Base-by-base conservation (phyloP, 2,888 invertebrate species). In the Acleris cristana region DNA sequence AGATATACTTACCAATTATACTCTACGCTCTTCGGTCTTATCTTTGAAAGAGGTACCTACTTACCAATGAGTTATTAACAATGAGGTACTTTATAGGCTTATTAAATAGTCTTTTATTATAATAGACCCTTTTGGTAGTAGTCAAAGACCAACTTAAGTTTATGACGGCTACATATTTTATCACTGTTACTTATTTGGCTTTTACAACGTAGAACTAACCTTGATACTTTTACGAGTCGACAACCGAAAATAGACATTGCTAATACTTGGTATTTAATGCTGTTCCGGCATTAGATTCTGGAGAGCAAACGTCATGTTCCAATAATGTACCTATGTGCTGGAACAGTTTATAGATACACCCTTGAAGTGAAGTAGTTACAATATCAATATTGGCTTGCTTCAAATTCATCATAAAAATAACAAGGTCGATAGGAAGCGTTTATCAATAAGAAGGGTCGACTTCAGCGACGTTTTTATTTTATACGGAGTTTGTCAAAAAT, bases 171-270 rank as follows among this genome's bases (percentile, higher is more conserved):
- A 26, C 7, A 59, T 53, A 45, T 48, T 66, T 61, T 61, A 66
- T 62, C 8, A 45, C 54, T 44, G 14, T 56, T 26, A 60, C 66
- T 45, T 62, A 62, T 66, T 62, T 45, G 66, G 61, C 3, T 45
- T 62, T 45, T 57, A 66, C 45, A 61, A 51, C 53, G 18, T 23
- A 7, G 19, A 30, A 45, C 56, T 48, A 56, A 21, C 61, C 61
- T 66, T 66, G 56, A 21, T 57, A 57, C 30, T 62, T 66, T 66
- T 62, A 62, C 66, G 61, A 18, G 19, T 21, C 7, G 21, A 40
- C 40, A 19, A 21, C n/a, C 56, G 40, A 52, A 66, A 66, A 66
- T 66, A 66, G 65, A 55, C 45, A 56, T 66, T 53, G 56, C 52
- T 66, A 61, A 66, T 62, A 52, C 21, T 51, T 45, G 44, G 51